A percentile compares a stretch with the other conserved stretches of the same genome.
These are phyloP conservation scores for Diplolepis rosae DNA, from an alignment of 2,888 invertebrate genomes.

Conservation along the genomic window DNA sequence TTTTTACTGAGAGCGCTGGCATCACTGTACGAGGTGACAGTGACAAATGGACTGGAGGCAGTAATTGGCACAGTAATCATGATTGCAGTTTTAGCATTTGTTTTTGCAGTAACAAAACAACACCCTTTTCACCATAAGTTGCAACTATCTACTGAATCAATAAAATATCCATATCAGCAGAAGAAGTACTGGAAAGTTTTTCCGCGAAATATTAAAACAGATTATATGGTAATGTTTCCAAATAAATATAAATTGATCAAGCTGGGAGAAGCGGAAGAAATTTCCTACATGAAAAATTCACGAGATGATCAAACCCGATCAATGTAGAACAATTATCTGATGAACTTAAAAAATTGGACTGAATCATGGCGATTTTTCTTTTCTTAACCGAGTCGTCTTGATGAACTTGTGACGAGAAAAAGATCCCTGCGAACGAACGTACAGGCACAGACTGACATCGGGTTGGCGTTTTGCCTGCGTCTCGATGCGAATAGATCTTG, in stretches of 20 bases:
- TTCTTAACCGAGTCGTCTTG: background rate
- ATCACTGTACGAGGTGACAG: constrained; percentile 69
- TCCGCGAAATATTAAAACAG: background rate
- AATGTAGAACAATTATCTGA: background rate
- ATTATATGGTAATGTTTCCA: background rate
- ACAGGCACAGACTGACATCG: constrained; percentile 8
- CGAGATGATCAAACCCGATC: background rate
- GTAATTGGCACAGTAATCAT: constrained; percentile 70
- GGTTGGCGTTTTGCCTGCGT: constrained; percentile 24
- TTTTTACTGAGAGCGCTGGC: constrained; percentile 65
- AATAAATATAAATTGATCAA: background rate
- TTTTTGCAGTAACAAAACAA: background rate
- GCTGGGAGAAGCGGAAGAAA: background rate
- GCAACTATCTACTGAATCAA: background rate
- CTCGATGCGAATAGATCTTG: constrained; percentile 32
- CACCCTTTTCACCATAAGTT: background rate
- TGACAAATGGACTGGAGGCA: constrained; percentile 67
- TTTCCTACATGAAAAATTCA: background rate
- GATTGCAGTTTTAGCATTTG: constrained; percentile 30
- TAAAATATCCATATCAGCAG: background rate
- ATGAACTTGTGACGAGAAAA: constrained; percentile 2
- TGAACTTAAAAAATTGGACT: background rate
- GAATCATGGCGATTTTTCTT: background rate
- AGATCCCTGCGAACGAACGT: constrained; percentile 17
- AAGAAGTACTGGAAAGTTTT: background rate